A percentile compares a stretch with the other conserved stretches of the same genome.
phyloP scores from a whole-genome alignment of 2,797 vertebrate genomes.

The Microctenopoma stevenorrisi region DNA sequence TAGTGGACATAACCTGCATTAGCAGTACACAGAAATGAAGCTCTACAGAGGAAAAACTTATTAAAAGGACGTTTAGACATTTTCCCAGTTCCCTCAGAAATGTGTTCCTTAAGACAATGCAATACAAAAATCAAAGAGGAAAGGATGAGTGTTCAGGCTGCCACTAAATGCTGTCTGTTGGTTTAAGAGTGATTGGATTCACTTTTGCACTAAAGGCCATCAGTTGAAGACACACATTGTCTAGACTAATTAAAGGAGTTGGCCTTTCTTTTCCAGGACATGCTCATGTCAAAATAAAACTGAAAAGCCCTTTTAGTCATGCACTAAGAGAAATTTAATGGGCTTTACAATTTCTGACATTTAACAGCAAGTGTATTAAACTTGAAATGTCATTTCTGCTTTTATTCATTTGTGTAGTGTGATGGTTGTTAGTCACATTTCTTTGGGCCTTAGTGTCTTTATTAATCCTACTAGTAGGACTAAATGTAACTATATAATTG shows the following conservation, averaged over 20 bases:
- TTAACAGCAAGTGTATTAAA: constrained; percentile 29
- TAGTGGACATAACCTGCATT: too few relatives aligned
- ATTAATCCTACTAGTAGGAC: neutral
- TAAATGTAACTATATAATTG: neutral
- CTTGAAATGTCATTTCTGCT: constrained; percentile 21
- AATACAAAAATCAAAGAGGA: neutral
- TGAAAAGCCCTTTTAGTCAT: constrained; percentile 28
- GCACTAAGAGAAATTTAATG: constrained; percentile 25
- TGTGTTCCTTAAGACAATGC: too few relatives aligned
- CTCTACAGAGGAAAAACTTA: too few relatives aligned
- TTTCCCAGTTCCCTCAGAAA: too few relatives aligned
- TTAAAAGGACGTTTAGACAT: too few relatives aligned
- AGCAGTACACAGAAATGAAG: too few relatives aligned
- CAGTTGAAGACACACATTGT: constrained; percentile 15
- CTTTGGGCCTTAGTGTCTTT: neutral
- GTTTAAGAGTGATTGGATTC: constrained; percentile 46
- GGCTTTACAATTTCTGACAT: constrained; percentile 28
- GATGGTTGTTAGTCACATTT: constrained; percentile 8
- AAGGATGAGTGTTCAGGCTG: constrained; percentile 13
- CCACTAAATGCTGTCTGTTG: constrained; percentile 2
- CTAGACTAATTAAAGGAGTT: constrained; percentile 39
- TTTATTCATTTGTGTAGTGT: neutral
- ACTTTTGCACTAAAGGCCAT: constrained; percentile 15
- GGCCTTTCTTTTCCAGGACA: constrained; percentile 24
- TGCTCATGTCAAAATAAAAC: constrained; percentile 23